Evolutionary conservation across 2,888 invertebrate genomes (phyloP), one percentile per base, ranked within the genome.

Genomic region (Andrena trimmerana): DNA sequence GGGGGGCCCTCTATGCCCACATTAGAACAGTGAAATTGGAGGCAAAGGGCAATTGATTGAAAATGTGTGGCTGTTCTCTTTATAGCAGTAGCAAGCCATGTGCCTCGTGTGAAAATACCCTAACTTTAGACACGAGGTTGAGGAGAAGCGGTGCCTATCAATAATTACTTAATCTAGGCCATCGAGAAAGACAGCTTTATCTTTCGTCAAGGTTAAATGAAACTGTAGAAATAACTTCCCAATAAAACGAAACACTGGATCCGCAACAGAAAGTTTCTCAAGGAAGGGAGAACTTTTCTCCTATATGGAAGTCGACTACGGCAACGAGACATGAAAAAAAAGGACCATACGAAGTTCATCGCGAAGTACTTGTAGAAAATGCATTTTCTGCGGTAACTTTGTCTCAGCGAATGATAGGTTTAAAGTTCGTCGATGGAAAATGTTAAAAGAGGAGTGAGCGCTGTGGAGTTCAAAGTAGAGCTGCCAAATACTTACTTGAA

Each of bases 111-210:
- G 16, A 42, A 42, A 42, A 42, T 42, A 27, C 24, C 54, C n/a
- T 54, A 48, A 70, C 20, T 6, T 31, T 29, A 31, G 3, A 24
- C 7, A 13, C 13, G 42, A 71, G 48, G 42, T 31, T 71, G 48
- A 50, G 10, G 13, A 36, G 62, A 63, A 16, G 8, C 13, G 20
- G 6, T 1, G 8, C n/a, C 13, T 59, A 52, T 79, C 42, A 54
- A 57, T 77, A 63, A 65, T 63, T 62, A 60, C n/a, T 63, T 50
- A 31, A 69, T 69, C 33, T 59, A 42, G 69, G 79, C 59, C 78
- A 63, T 29, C 20, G 52, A 54, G 50, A 7, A 5, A 54, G 60
- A 78, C 48, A 54, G 33, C 33, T 70, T 59, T 70, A 70, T 70
- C 50, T 65, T 62, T 27, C 1, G 33, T 33, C 6, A 10, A 69